phyloP scores from a whole-genome alignment of 2,113 vertebrate genomes.

The Myotis brandtii region DNA sequence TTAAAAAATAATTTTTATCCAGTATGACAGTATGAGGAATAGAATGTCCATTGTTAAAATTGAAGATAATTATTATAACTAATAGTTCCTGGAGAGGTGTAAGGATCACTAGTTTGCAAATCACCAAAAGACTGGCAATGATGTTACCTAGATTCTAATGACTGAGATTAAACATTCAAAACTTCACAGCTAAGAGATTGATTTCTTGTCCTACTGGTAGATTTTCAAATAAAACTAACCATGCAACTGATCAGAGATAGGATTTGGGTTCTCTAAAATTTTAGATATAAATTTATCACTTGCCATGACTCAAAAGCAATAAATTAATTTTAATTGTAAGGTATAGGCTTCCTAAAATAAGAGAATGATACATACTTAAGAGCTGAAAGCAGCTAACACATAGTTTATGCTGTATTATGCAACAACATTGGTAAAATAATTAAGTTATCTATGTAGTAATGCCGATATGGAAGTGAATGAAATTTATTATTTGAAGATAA shows the following conservation, averaged over 20 bases:
- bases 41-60: background rate
- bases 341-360: background rate
- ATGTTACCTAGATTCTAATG: background rate
- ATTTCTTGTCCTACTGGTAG: background rate
- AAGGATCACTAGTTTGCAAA: background rate
- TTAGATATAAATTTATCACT: constrained; percentile 1
- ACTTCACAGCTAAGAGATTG: background rate
- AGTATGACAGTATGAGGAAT: background rate
- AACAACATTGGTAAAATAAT: background rate
- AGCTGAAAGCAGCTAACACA: background rate
- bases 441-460: constrained; percentile 14
- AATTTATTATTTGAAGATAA: background rate
- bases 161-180: background rate
- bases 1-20: background rate
- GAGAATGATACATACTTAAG: background rate
- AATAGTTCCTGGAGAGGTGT: background rate
- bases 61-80: background rate
- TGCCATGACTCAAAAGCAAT: background rate
- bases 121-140: background rate
- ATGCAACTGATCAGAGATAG: background rate
- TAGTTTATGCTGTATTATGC: background rate
- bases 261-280: background rate
- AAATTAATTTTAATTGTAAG: background rate
- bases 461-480: background rate
- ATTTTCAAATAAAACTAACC: background rate